Evolutionary conservation across 2,888 invertebrate species (phyloP).

Genomic region (Drosophila quasianomalipes): DNA sequence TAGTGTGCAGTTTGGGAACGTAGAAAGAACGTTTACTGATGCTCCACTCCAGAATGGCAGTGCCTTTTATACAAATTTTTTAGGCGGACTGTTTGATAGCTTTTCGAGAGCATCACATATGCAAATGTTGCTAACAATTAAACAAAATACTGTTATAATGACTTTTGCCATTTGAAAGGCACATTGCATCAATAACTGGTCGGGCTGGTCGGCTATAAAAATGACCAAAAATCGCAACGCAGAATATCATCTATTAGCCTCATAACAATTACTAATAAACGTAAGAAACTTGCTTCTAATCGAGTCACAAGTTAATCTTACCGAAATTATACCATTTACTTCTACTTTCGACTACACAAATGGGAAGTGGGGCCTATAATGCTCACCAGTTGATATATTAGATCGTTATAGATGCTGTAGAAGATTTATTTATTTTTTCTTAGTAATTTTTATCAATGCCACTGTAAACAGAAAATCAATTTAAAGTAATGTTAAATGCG

Average conservation of each 20-base stretch:
- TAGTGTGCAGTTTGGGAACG: not conserved
- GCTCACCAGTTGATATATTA: not conserved
- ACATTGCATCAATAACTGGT: not conserved
- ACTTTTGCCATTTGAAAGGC: not conserved
- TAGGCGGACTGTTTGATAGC: not conserved
- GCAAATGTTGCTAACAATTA: not conserved
- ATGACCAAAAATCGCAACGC: not conserved
- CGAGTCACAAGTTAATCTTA: not conserved
- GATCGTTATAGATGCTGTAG: not conserved
- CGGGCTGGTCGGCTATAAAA: not conserved
- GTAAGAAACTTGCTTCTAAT: not conserved
- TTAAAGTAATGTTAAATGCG: not conserved
- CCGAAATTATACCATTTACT: not conserved
- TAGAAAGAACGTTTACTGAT: constrained; percentile 6
- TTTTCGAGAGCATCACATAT: not conserved
- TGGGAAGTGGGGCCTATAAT: not conserved
- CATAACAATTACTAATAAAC: not conserved
- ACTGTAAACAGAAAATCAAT: not conserved
- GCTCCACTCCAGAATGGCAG: not conserved
- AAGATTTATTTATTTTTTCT: not conserved
- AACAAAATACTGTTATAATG: not conserved
- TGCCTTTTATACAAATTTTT: constrained; percentile 9
- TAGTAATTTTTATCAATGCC: not conserved
- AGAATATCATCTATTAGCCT: not conserved
- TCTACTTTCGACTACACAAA: not conserved